A percentile compares a stretch with the other conserved stretches of the same genome.
These are phyloP conservation scores for Camponotus floridanus DNA, from an alignment of 1,140 invertebrate genomes.

Conservation along the genomic window DNA sequence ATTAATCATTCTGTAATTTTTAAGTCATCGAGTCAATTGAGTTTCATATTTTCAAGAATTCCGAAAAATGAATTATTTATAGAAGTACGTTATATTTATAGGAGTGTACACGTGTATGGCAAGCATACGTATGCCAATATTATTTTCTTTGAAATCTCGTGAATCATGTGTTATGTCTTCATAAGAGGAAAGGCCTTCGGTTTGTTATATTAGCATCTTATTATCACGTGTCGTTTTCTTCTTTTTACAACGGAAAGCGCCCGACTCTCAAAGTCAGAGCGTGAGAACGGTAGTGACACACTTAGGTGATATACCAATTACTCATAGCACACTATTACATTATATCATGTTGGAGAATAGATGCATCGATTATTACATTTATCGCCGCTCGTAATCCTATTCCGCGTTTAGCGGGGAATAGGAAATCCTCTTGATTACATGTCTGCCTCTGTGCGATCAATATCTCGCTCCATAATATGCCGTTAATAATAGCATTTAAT, in stretches of 20 bases:
- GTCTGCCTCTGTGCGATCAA: neutral
- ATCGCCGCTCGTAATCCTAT: neutral
- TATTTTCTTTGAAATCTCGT: slow-evolving; percentile 18
- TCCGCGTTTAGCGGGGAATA: neutral
- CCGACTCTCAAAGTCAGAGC: slow-evolving; percentile 60
- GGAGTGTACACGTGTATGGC: neutral
- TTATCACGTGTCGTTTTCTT: slow-evolving; percentile 35
- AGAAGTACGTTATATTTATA: neutral
- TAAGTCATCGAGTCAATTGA: neutral
- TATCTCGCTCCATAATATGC: neutral
- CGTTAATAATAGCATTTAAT: neutral
- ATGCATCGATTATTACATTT: slow-evolving; percentile 49
- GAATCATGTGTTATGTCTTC: slow-evolving; percentile 29
- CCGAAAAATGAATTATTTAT: neutral
- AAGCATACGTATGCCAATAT: neutral
- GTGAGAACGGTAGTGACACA: slow-evolving; percentile 73
- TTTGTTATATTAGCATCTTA: slow-evolving; percentile 56
- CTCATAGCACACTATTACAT: slow-evolving; percentile 29
- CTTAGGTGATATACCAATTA: slow-evolving; percentile 56
- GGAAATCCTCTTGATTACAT: slow-evolving; percentile 4
- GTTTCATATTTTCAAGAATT: neutral
- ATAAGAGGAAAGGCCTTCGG: slow-evolving; percentile 48
- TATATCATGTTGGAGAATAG: neutral
- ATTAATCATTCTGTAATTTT: slow-evolving; percentile 27
- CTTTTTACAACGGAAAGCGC: slow-evolving; percentile 47